Evolutionary conservation across 1,140 invertebrate genomes (phyloP).

Genomic region (Planococcus citri): DNA sequence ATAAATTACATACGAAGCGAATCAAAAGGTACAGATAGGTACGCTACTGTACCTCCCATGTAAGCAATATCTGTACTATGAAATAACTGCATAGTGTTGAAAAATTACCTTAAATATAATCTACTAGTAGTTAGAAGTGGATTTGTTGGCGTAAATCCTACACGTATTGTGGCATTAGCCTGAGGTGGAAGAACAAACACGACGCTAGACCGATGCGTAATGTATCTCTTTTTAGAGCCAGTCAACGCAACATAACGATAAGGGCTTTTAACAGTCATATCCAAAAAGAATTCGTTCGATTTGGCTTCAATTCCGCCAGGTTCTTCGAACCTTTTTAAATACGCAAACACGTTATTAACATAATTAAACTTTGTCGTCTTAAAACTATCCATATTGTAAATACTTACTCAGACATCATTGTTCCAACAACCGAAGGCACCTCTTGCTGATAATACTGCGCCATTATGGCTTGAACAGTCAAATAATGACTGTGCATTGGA

Average conservation of each 20-base stretch:
- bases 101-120: conserved; percentile 10
- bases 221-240: background rate
- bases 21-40: too few species aligned
- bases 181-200: background rate
- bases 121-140: background rate
- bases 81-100: too few species aligned
- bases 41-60: too few species aligned
- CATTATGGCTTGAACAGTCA: conserved; percentile 46
- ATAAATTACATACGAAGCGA: too few species aligned
- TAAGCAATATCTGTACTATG: too few species aligned
- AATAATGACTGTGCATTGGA: conserved; percentile 42
- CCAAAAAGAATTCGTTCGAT: conserved; percentile 14
- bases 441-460: conserved; percentile 1
- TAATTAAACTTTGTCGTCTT: background rate
- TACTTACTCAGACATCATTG: conserved; percentile 3
- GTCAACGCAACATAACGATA: background rate
- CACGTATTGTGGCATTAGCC: background rate
- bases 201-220: background rate
- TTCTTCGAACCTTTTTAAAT: background rate
- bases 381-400: background rate
- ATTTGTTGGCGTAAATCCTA: background rate
- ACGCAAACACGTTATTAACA: background rate
- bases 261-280: background rate
- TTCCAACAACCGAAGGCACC: background rate
- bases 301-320: background rate